Evolutionary conservation across 1,140 invertebrate genomes (phyloP).

Genomic region (Atta cephalotes): DNA sequence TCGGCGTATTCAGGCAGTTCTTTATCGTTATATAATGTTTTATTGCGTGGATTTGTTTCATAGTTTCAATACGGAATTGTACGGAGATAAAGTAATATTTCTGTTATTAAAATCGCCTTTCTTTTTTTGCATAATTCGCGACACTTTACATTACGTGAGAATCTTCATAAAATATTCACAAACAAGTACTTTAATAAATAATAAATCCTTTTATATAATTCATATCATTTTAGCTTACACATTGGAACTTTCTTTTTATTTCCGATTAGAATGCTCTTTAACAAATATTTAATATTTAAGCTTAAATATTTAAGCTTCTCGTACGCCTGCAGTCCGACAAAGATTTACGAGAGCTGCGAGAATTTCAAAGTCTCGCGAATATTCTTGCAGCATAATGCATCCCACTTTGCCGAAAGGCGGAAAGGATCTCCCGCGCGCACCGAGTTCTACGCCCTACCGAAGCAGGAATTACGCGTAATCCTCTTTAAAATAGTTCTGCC

Average conservation of each 20-base stretch:
- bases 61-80: too few relatives aligned
- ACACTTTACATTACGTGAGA: background rate
- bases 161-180: slow-evolving; percentile 3
- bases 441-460: slow-evolving; percentile 50
- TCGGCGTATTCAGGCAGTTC: background rate
- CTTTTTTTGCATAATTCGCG: too few relatives aligned
- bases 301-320: slow-evolving; percentile 61
- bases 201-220: background rate
- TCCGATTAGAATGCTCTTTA: slow-evolving; percentile 55
- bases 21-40: background rate
- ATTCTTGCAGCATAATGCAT: slow-evolving; percentile 69
- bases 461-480: slow-evolving; percentile 67
- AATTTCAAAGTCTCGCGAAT: slow-evolving; percentile 62
- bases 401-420: slow-evolving; percentile 66
- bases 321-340: slow-evolving; percentile 49
- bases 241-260: slow-evolving; percentile 22
- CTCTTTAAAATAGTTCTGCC: slow-evolving; percentile 60
- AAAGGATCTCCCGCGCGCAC: slow-evolving; percentile 57
- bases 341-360: slow-evolving; percentile 65
- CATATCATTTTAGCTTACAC: background rate
- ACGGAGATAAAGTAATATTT: background rate
- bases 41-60: background rate
- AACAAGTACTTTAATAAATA: background rate
- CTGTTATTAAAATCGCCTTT: background rate
- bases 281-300: slow-evolving; percentile 46